Evolutionary conservation across 2,888 invertebrate genomes (phyloP).

Genomic region (Micoletzkya japonica): DNA sequence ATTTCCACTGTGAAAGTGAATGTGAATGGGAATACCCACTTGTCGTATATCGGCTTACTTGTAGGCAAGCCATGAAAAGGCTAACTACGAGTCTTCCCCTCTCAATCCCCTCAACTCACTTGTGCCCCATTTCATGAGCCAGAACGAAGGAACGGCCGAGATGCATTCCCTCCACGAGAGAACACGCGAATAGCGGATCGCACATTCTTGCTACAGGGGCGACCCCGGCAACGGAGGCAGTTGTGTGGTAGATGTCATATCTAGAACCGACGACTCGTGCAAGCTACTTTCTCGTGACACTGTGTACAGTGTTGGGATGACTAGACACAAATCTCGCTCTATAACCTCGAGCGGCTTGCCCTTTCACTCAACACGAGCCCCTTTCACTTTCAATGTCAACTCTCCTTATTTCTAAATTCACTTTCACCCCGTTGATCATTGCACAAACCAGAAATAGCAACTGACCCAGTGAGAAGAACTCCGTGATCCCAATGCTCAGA

Average conservation of each 20-base stretch:
- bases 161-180: constrained; percentile 63
- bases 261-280: constrained; percentile 30
- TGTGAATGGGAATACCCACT: no score
- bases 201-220: constrained; percentile 64
- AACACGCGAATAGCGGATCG: constrained; percentile 61
- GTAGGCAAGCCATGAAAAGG: not conserved
- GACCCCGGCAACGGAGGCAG: constrained; percentile 63
- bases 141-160: constrained; percentile 62
- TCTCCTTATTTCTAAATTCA: not conserved
- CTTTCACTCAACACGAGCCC: not conserved
- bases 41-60: not conserved
- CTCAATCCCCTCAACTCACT: constrained; percentile 57
- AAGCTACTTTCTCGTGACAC: not conserved
- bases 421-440: not conserved
- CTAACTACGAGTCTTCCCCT: no score
- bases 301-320: not conserved
- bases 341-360: not conserved
- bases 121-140: constrained; percentile 65
- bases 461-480: constrained; percentile 58
- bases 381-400: constrained; percentile 26
- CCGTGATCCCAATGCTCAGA: constrained; percentile 64
- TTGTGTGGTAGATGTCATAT: constrained; percentile 64
- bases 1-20: no score
- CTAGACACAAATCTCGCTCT: not conserved
- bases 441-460: no score